Percentiles rank a stretch among this genome's conserved stretches.
These are phyloP conservation scores for Aphodius sticticus DNA, from an alignment of 2,888 invertebrate species.

Conservation along the genomic window DNA sequence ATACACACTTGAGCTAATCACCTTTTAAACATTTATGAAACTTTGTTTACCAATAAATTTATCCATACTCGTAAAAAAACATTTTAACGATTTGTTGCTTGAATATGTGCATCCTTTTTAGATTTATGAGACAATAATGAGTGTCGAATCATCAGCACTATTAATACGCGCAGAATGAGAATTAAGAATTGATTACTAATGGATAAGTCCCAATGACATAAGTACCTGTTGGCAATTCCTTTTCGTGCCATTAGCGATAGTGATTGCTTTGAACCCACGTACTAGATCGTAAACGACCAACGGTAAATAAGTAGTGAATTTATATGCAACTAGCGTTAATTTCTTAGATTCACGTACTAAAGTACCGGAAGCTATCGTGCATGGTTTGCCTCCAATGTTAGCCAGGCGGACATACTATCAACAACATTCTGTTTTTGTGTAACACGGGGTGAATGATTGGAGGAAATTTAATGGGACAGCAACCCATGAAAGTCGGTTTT, in stretches of 20 bases:
- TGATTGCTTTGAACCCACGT: neutral
- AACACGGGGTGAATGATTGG: too few relatives aligned
- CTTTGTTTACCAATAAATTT: neutral
- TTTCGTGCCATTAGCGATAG: neutral
- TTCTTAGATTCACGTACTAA: neutral
- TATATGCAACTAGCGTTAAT: neutral
- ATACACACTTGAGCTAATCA: neutral
- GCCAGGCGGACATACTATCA: neutral
- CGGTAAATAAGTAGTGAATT: neutral
- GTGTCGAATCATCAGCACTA: neutral
- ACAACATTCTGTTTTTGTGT: too few relatives aligned
- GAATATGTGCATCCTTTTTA: neutral
- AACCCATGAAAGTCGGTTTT: too few relatives aligned
- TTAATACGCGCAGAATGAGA: neutral
- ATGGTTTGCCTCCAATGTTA: neutral
- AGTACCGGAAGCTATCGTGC: neutral
- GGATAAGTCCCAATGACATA: neutral
- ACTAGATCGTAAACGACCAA: neutral
- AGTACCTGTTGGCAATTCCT: neutral
- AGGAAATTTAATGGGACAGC: too few relatives aligned
- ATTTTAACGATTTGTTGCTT: neutral
- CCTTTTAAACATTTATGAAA: neutral
- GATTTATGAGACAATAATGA: neutral
- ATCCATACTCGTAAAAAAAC: neutral
- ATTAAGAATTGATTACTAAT: neutral